These are phyloP conservation scores for Dione vanillae DNA, from an alignment of 2,888 invertebrate genomes.

Conservation along the genomic window DNA sequence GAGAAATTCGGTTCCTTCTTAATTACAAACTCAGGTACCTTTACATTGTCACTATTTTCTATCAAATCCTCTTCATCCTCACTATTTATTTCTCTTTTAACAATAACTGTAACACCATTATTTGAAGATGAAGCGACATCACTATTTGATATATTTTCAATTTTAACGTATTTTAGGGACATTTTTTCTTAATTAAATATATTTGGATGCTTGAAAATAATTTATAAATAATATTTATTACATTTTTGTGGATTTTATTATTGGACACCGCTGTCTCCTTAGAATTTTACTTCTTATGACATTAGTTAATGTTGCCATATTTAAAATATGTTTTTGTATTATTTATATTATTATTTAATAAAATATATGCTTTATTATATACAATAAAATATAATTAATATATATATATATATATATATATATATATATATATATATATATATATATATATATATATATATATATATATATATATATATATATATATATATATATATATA, in stretches of 20 bases:
- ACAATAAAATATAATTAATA: too few species aligned
- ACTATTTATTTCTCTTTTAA: constrained; percentile 23
- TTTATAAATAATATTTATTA: background rate
- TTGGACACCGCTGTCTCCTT: constrained; percentile 28
- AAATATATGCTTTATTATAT: too few species aligned
- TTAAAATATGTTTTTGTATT: background rate
- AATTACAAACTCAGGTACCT: constrained; percentile 46
- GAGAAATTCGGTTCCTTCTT: constrained; percentile 43
- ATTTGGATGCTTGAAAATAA: constrained; percentile 1
- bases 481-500: too few species aligned
- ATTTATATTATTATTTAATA: too few species aligned
- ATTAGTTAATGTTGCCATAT: constrained; percentile 16
- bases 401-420: too few species aligned
- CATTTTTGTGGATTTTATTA: constrained; percentile 27
- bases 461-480: too few species aligned
- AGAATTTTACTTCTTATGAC: constrained; percentile 30
- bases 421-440: too few species aligned
- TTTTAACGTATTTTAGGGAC: constrained; percentile 30
- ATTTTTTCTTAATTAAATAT: constrained; percentile 25
- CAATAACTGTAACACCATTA: constrained; percentile 19
- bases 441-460: too few species aligned
- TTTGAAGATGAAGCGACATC: constrained; percentile 20
- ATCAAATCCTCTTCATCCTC: constrained; percentile 25
- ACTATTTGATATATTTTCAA: constrained; percentile 31
- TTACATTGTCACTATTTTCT: constrained; percentile 17